Conservation (phyloP, 2,797 vertebrate genomes). For the Leucoraja ocellata region DNA sequence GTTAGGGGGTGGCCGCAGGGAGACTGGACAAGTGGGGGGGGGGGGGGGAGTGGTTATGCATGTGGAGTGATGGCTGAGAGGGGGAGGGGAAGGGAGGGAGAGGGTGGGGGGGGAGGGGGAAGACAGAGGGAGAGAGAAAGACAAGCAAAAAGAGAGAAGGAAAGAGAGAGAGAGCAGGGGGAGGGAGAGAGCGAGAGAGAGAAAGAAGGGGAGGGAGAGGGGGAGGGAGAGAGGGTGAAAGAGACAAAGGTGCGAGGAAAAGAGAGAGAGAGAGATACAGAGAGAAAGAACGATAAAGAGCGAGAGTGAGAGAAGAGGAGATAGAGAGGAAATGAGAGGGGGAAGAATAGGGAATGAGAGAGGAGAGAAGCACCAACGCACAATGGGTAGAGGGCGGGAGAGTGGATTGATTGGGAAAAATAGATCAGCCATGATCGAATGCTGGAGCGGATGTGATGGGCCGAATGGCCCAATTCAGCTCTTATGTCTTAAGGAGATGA, state of each 20-base stretch:
- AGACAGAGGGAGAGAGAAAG: not conserved
- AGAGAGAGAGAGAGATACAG: not conserved
- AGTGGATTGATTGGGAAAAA: no score
- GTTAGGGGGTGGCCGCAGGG: slow-evolving; percentile 48
- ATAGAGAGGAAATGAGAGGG: no score
- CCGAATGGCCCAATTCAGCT: no score
- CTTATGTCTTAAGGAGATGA: no score
- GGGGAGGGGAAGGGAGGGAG: slow-evolving; percentile 44
- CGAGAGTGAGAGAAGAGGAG: no score
- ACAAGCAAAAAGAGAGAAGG: not conserved
- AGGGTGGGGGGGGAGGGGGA: slow-evolving; percentile 45
- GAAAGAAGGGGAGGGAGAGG: not conserved
- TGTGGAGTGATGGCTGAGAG: not conserved
- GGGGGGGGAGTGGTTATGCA: not conserved
- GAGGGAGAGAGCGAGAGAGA: no score
- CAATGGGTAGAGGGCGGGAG: not conserved
- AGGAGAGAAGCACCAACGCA: not conserved
- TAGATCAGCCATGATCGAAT: no score
- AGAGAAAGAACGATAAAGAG: not conserved
- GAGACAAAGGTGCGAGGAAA: not conserved
- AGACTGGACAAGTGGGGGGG: slow-evolving; percentile 43
- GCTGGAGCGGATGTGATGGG: no score
- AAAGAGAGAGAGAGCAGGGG: no score
- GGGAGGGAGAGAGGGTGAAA: not conserved
- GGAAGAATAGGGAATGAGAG: not conserved